These are phyloP conservation scores for Poeciliopsis presidionis DNA, from an alignment of 2,797 vertebrate genomes.

Conservation along the genomic window DNA sequence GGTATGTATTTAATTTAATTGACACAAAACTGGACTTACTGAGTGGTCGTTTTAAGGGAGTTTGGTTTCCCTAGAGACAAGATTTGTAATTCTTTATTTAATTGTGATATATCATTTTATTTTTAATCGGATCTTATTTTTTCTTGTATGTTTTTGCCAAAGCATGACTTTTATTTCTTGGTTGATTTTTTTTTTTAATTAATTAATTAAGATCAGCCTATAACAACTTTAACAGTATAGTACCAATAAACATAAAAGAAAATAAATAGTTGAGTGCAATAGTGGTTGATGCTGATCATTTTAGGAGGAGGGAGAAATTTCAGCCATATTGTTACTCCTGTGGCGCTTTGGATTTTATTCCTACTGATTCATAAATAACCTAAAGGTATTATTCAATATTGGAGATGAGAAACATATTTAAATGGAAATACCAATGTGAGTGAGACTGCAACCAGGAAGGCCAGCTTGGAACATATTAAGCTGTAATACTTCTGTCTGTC, in stretches of 20 bases:
- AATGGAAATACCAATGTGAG: neutral
- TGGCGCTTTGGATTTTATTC: neutral
- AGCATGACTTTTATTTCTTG: neutral
- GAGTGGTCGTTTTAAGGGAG: neutral
- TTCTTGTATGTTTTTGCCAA: neutral
- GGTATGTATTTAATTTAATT: neutral
- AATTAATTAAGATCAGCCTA: neutral
- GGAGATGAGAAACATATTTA: neutral
- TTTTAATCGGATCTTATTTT: neutral
- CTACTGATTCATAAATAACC: neutral
- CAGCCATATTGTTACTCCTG: neutral
- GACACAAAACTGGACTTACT: neutral
- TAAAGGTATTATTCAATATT: neutral
- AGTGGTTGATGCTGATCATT: neutral
- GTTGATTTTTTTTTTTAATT: neutral
- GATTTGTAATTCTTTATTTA: neutral
- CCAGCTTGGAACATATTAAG: neutral
- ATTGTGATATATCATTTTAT: neutral
- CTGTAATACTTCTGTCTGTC: neutral
- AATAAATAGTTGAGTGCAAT: too few species aligned
- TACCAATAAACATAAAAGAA: neutral
- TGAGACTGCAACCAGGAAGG: neutral
- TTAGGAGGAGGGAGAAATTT: neutral
- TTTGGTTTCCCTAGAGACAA: neutral
- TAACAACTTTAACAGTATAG: neutral